Conservation (phyloP, 2,113 vertebrate genomes). For the Eonycteris spelaea region DNA sequence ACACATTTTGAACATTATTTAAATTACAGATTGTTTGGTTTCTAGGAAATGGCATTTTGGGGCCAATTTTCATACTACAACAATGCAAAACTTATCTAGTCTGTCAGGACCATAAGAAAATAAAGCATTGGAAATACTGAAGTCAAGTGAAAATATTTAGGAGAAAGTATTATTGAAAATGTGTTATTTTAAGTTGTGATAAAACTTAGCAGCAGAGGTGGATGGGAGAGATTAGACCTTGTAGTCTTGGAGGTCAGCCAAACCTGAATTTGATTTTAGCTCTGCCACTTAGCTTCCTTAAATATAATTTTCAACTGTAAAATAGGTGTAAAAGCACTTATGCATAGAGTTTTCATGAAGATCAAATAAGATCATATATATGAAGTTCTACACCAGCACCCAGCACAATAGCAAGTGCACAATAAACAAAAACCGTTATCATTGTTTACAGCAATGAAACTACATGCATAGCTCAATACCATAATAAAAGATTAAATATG, state of each 20-base stretch:
- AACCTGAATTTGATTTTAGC: background rate
- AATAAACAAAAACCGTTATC: background rate
- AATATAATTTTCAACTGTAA: background rate
- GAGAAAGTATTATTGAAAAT: background rate
- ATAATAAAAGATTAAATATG: background rate
- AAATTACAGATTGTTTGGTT: background rate
- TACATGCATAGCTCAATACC: background rate
- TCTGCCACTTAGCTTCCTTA: background rate
- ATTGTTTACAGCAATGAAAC: background rate
- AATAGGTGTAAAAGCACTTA: too few species aligned
- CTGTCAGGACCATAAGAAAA: background rate
- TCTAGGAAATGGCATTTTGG: background rate
- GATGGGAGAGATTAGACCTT: background rate
- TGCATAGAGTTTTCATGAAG: background rate
- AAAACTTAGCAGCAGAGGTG: background rate
- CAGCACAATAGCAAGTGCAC: background rate
- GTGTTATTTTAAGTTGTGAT: background rate
- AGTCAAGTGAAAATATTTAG: background rate
- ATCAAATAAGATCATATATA: background rate
- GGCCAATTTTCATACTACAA: background rate
- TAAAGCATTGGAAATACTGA: background rate
- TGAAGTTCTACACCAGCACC: too few species aligned
- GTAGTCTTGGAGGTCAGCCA: background rate
- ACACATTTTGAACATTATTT: slow-evolving; percentile 11
- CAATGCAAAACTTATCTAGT: background rate